These are phyloP conservation scores for Campoplex capitator DNA, from an alignment of 2,888 invertebrate genomes.

Conservation along the genomic window DNA sequence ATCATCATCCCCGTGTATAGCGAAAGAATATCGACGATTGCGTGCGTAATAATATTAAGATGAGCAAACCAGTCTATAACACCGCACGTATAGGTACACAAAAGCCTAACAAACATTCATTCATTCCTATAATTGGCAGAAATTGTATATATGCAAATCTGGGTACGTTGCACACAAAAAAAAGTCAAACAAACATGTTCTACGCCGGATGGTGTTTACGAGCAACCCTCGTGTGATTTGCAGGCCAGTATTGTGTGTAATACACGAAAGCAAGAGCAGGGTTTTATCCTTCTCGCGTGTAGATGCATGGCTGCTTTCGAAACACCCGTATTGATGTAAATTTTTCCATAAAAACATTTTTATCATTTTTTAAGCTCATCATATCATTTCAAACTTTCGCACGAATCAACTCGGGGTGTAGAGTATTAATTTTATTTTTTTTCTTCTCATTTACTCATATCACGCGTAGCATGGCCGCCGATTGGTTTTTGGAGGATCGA, in stretches of 20 bases:
- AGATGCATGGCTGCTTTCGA: slow-evolving; percentile 29
- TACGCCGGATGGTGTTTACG: slow-evolving; percentile 58
- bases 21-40: slow-evolving; percentile 32
- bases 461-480: too few relatives aligned
- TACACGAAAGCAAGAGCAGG: slow-evolving; percentile 56
- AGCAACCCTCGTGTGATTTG: slow-evolving; percentile 59
- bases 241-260: slow-evolving; percentile 51
- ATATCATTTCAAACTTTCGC: too few relatives aligned
- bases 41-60: slow-evolving; percentile 48
- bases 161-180: slow-evolving; percentile 37
- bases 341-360: background rate
- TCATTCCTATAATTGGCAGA: slow-evolving; percentile 61
- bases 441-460: too few relatives aligned
- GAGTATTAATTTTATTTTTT: too few relatives aligned
- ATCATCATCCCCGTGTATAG: slow-evolving; percentile 22
- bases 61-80: slow-evolving; percentile 68
- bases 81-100: slow-evolving; percentile 70
- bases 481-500: too few relatives aligned
- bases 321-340: slow-evolving; percentile 57
- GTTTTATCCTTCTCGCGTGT: background rate
- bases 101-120: slow-evolving; percentile 70
- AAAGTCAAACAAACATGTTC: slow-evolving; percentile 43
- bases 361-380: too few relatives aligned
- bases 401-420: too few relatives aligned
- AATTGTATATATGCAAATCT: slow-evolving; percentile 51